Base-by-base conservation (phyloP, 92 coral and sea anemone species). In the Epizoanthus scotinus region DNA sequence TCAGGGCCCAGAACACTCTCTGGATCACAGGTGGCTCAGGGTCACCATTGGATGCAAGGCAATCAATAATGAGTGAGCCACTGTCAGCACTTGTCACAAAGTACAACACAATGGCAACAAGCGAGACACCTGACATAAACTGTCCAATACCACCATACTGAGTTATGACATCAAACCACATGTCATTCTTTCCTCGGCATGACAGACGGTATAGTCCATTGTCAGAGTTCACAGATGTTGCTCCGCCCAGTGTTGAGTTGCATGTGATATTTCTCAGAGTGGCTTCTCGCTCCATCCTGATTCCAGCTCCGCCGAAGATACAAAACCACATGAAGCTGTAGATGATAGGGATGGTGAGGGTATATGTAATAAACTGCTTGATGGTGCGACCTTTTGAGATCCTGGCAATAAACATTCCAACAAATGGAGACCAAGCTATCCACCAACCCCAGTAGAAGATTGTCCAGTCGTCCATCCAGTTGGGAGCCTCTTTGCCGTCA, bases 391-490 rank as follows among this genome's bases (percentile, higher is more conserved):
- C 98, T 61, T 88, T 86, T 69, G 98, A 94, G 59, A 94, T 92
- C 66, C 86, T 91, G 66, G 98, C 98, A 18, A 94, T 89, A 78
- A 94, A 94, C 87, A 87, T 91, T 25, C 98, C 98, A 21, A 94
- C 98, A 81, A 94, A 91, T 31, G 98, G 97, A 8, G 96, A 85
- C 98, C 98, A 93, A 28, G 98, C 94, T 36, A 93, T 93, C 98
- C 98, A 93, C 98, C 98, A 93, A 6, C 98, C 98, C 98, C 98
- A 93, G 93, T 93, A 93, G 88, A 93, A 93, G 63, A 93, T 91
- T 59, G 98, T 93, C 98, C 98, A 93, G 81, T 66, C 89, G 55
- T 91, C 87, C 88, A 93, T 90, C 98, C 98, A 93, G 27, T 54
- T 47, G 13, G 89, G 83, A 17, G 88, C 93, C 8, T 47, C 52